These are phyloP conservation scores for Ceratina calcarata DNA, from an alignment of 1,140 invertebrate species.

Conservation along the genomic window DNA sequence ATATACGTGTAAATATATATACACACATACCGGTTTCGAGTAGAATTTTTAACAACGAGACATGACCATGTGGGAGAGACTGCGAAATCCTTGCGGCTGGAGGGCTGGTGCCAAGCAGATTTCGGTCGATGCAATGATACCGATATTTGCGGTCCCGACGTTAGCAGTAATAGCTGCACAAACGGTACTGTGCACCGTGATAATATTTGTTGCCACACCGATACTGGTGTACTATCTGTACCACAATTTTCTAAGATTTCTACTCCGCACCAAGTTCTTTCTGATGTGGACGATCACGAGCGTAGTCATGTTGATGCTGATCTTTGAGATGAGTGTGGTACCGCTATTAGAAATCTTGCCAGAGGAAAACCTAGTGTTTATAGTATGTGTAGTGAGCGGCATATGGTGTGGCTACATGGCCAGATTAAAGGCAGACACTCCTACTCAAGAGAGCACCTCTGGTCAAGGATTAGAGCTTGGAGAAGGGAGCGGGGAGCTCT, in stretches of 20 bases:
- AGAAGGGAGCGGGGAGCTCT: conserved; percentile 75
- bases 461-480: conserved; percentile 71
- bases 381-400: conserved; percentile 81
- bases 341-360: conserved; percentile 84
- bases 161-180: conserved; percentile 83
- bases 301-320: conserved; percentile 82
- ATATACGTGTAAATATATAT: background rate
- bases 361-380: conserved; percentile 84
- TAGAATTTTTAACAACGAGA: conserved; percentile 19
- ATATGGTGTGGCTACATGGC: conserved; percentile 83
- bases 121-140: conserved; percentile 83
- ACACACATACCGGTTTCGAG: background rate
- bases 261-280: conserved; percentile 85
- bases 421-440: conserved; percentile 79
- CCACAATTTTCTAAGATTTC: conserved; percentile 82
- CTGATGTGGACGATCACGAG: conserved; percentile 85
- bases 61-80: conserved; percentile 77
- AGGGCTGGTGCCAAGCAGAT: conserved; percentile 80
- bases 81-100: conserved; percentile 78
- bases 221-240: conserved; percentile 84
- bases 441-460: conserved; percentile 63
- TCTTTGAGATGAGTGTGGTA: conserved; percentile 85
- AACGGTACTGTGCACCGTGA: conserved; percentile 81
- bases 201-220: conserved; percentile 83
- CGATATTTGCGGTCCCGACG: conserved; percentile 83